phyloP scores from a whole-genome alignment of 2,888 invertebrate species.

The Chrysomela aeneicollis region DNA sequence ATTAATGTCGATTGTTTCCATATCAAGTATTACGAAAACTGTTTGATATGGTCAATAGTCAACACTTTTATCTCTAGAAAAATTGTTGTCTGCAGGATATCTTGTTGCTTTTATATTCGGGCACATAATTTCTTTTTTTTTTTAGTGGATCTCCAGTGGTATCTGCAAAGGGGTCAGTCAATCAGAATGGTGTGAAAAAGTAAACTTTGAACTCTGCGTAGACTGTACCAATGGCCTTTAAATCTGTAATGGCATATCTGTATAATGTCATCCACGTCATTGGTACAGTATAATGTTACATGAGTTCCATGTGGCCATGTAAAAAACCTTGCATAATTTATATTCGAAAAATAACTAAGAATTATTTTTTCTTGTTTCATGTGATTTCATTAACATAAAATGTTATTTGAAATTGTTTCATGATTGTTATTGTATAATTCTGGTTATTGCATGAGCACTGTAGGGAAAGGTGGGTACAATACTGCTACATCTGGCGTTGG shows the following conservation, averaged over 20 bases:
- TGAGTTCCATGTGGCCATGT: constrained; percentile 61
- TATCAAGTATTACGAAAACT: too few relatives aligned
- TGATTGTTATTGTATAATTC: constrained; percentile 57
- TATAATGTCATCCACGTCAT: constrained; percentile 44
- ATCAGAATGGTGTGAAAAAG: constrained; percentile 56
- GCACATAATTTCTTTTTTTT: constrained; percentile 31
- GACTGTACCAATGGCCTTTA: constrained; percentile 52
- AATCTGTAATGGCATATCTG: constrained; percentile 28
- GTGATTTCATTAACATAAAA: constrained; percentile 58
- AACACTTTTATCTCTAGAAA: too few relatives aligned
- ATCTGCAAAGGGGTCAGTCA: constrained; percentile 50
- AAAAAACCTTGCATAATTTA: constrained; percentile 43
- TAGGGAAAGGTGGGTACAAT: constrained; percentile 36
- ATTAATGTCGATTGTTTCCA: too few relatives aligned
- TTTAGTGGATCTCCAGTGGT: constrained; percentile 40
- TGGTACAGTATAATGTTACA: constrained; percentile 51
- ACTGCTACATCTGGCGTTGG: background rate
- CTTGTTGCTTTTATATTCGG: too few relatives aligned
- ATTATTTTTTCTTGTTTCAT: constrained; percentile 55
- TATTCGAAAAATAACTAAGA: constrained; percentile 53
- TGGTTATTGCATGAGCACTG: constrained; percentile 59
- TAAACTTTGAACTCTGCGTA: constrained; percentile 52
- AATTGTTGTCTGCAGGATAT: too few relatives aligned
- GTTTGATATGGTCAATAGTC: too few relatives aligned
- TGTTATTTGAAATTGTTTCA: constrained; percentile 59